phyloP scores from a whole-genome alignment of 2,797 vertebrate genomes.

The Gymnodraco acuticeps region DNA sequence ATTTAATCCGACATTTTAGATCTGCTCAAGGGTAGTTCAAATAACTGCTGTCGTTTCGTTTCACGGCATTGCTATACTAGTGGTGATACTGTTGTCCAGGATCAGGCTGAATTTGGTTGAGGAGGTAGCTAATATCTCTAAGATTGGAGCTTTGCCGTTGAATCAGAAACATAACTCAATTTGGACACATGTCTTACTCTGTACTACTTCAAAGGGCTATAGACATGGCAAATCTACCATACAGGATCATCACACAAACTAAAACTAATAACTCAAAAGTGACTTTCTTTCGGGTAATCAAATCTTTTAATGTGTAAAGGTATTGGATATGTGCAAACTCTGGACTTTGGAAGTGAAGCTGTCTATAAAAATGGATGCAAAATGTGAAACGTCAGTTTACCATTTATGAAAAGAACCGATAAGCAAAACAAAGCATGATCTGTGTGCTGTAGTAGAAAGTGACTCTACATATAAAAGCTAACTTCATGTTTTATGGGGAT shows the following conservation, averaged over 20 bases:
- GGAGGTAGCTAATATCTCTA: not conserved
- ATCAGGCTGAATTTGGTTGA: not conserved
- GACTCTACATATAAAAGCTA: not conserved
- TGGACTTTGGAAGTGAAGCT: not conserved
- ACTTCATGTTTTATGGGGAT: not conserved
- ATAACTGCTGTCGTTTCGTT: not conserved
- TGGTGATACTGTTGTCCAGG: not conserved
- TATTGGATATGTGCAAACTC: too few species aligned
- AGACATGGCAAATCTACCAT: not conserved
- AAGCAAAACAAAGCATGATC: not conserved
- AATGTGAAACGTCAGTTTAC: not conserved
- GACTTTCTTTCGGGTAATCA: not conserved
- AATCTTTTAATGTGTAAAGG: not conserved
- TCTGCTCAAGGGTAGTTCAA: not conserved
- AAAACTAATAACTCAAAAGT: too few species aligned
- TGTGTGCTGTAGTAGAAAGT: not conserved
- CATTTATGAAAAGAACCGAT: not conserved
- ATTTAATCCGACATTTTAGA: slow-evolving; percentile 29
- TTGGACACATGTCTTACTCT: not conserved
- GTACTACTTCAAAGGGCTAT: not conserved
- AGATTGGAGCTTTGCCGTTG: not conserved
- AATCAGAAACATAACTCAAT: not conserved
- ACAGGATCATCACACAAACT: not conserved
- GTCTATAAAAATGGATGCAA: not conserved
- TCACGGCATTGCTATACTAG: not conserved